Evolutionary conservation across 1,140 invertebrate species (phyloP), one percentile per base, ranked within the genome.

Genomic region (Sesamia nonagrioides): DNA sequence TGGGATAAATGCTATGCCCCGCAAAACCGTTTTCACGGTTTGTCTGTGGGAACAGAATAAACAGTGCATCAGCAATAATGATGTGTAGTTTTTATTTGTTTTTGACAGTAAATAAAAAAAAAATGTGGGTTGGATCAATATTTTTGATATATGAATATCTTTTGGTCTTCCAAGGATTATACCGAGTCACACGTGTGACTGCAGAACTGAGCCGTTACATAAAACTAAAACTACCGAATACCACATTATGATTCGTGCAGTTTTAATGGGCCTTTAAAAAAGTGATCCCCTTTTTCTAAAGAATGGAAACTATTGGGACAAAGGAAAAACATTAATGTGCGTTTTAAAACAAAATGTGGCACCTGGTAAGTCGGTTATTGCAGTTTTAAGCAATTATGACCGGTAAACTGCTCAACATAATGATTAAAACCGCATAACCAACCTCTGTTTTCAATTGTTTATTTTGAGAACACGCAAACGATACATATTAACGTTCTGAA

Each of bases 401-500:
- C 27, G 9, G 6, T 54, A 72, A 37, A 37, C 50, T 6, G 7
- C 21, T 13, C n/a, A 0, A 8, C 42, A 50, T 69, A 69, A 33
- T 8, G 66, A 13, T 18, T 63, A 40, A 73, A 45, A 42, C 35
- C 21, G 35, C 52, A 13, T 40, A 54, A 15, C 9, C 33, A 54
- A 56, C 27, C 13, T 6, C 40, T 72, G 48, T 68, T 50, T 69
- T 21, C 48, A 54, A 18, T 50, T 37, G n/a, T 50, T 37, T 72
- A 72, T 72, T 37, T 72, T 72, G 15, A 33, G 69, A 72, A 72
- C 48, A 56, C 54, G 52, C 37, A 73, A 73, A 73, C 54, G 54
- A 42, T 56, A 73, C 50, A 52, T 69, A 58, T 73, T 73, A 73
- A 73, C 50, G 37, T 37, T 73, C 37, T 73, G 7, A 73, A 54